phyloP scores from a whole-genome alignment of 2,113 vertebrate species.

The Lota lota region DNA sequence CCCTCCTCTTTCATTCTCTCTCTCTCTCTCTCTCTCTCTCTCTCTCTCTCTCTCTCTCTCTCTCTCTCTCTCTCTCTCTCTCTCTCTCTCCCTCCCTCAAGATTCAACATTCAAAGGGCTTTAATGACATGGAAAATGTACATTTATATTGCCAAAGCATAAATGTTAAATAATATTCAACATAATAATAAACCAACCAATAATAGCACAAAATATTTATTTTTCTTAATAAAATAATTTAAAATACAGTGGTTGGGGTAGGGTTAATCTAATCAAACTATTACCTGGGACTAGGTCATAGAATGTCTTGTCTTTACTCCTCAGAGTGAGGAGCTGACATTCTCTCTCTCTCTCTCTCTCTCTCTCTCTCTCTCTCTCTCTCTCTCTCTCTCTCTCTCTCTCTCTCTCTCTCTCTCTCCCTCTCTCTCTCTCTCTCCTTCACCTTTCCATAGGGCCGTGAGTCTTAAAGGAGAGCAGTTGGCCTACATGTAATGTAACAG shows the following conservation, averaged over 20 bases:
- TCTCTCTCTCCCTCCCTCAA: not conserved
- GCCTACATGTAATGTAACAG: slow-evolving; percentile 21
- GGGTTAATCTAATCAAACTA: too few species aligned
- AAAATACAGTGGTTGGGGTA: too few species aligned
- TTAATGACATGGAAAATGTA: not conserved
- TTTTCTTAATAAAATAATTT: too few species aligned
- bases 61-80: not conserved
- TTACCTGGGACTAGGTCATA: too few species aligned
- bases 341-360: too few species aligned
- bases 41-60: not conserved
- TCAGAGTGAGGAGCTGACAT: too few species aligned
- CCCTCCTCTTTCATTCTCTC: slow-evolving; percentile 12
- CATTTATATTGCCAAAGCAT: not conserved
- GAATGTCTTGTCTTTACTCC: too few species aligned
- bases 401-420: too few species aligned
- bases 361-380: too few species aligned
- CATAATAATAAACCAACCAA: too few species aligned
- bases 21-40: not conserved
- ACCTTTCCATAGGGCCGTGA: slow-evolving; percentile 4
- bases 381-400: too few species aligned
- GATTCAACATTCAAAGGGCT: not conserved
- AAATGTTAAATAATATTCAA: not conserved
- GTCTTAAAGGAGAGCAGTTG: slow-evolving; percentile 8
- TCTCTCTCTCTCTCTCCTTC: not conserved
- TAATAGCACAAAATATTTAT: too few species aligned